A percentile compares a stretch with the other conserved stretches of the same genome.
Conservation (phyloP, 2,113 vertebrate genomes). For the Ceyx melanurus region DNA sequence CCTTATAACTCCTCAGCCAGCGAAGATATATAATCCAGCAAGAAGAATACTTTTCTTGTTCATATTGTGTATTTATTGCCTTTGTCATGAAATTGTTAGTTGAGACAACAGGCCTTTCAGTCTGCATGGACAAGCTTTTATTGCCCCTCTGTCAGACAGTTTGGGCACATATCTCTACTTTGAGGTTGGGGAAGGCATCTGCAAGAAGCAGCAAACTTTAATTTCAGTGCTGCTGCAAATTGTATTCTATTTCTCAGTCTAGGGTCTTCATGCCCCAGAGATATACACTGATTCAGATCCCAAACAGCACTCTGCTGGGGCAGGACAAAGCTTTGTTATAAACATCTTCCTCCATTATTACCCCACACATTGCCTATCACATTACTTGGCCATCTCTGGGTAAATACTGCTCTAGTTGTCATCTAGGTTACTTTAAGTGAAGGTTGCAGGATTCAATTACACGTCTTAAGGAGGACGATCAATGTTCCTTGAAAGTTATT, state of each 20-base stretch:
- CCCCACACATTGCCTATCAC: accelerated
- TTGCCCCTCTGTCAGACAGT: not conserved
- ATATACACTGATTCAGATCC: not conserved
- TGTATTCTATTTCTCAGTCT: not conserved
- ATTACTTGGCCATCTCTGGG: not conserved
- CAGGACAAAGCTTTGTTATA: not conserved
- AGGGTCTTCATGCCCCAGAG: not conserved
- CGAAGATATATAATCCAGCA: accelerated
- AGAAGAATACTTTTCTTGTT: not conserved
- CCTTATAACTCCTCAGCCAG: not conserved
- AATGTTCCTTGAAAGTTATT: not conserved
- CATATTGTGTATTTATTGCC: not conserved
- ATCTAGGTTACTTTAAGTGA: not conserved
- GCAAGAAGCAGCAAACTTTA: not conserved
- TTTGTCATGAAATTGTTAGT: not conserved
- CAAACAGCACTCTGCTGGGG: not conserved
- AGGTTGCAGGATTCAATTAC: not conserved
- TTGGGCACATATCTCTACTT: not conserved
- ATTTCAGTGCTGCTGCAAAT: not conserved
- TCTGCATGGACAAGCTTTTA: not conserved
- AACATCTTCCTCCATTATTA: not conserved
- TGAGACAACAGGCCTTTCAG: not conserved
- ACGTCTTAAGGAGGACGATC: not conserved
- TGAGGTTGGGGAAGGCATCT: not conserved
- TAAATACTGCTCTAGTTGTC: accelerated